These are phyloP conservation scores for Coenonympha arcania DNA, from an alignment of 2,888 invertebrate species.

Conservation along the genomic window DNA sequence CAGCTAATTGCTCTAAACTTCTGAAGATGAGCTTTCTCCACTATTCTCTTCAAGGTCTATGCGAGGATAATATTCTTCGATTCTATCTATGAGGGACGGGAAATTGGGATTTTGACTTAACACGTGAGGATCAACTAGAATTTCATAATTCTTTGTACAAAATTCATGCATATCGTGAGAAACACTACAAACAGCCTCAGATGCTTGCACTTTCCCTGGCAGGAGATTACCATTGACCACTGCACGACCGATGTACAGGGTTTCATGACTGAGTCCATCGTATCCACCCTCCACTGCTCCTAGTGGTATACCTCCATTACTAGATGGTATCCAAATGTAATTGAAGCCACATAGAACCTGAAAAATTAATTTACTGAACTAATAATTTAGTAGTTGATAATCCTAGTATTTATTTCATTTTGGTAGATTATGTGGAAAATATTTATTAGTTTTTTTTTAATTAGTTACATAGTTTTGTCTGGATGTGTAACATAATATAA, in stretches of 20 bases:
- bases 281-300: slow-evolving; percentile 76
- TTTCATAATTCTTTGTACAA: slow-evolving; percentile 36
- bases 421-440: too few relatives aligned
- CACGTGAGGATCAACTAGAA: slow-evolving; percentile 35
- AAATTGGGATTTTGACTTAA: background rate
- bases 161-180: slow-evolving; percentile 39
- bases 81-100: background rate
- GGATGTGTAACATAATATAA: too few relatives aligned
- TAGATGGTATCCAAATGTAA: slow-evolving; percentile 61
- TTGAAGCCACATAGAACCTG: slow-evolving; percentile 31
- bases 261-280: slow-evolving; percentile 51
- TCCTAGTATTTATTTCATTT: too few relatives aligned
- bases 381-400: too few relatives aligned
- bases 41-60: background rate
- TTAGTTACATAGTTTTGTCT: too few relatives aligned
- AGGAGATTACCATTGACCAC: slow-evolving; percentile 75
- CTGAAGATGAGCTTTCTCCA: background rate
- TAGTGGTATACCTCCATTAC: slow-evolving; percentile 73
- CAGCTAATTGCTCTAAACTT: background rate
- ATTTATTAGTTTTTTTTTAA: too few relatives aligned
- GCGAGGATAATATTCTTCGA: background rate
- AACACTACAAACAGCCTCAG: slow-evolving; percentile 79
- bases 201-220: slow-evolving; percentile 81
- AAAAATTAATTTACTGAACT: too few relatives aligned
- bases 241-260: slow-evolving; percentile 67